Percentiles rank a stretch among this genome's conserved stretches.
Conservation (phyloP, 2,888 invertebrate genomes). For the Plemyria rubiginata region DNA sequence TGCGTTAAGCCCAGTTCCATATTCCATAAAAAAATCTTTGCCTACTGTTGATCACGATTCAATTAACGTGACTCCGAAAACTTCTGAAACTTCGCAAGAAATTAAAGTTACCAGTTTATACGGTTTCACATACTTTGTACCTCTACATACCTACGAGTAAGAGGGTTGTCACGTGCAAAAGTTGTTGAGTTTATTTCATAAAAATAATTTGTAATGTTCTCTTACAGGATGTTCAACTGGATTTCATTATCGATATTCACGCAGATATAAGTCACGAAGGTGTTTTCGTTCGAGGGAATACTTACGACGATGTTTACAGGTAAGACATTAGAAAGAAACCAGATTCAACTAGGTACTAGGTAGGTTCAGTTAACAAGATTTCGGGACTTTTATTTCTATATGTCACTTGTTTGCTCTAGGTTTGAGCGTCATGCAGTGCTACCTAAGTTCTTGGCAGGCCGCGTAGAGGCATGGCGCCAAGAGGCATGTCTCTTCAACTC, state of each 20-base stretch:
- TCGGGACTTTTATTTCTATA: background rate
- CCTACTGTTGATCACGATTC: too few relatives aligned
- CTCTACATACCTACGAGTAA: background rate
- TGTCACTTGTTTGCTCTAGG: constrained; percentile 66
- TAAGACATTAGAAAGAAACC: constrained; percentile 3
- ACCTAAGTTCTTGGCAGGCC: constrained; percentile 94
- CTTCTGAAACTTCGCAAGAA: background rate
- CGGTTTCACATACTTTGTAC: background rate
- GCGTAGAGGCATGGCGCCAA: constrained; percentile 94
- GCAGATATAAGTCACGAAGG: constrained; percentile 96
- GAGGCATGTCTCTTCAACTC: constrained; percentile 96
- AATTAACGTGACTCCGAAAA: background rate
- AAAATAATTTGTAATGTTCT: background rate
- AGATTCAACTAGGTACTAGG: too few relatives aligned
- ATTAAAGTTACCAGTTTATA: background rate
- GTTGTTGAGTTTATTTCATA: too few relatives aligned
- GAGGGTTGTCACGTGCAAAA: background rate
- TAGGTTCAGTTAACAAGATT: background rate
- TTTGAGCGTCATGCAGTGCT: constrained; percentile 98
- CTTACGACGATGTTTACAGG: constrained; percentile 94
- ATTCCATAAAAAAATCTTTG: too few relatives aligned
- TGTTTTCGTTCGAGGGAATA: constrained; percentile 97
- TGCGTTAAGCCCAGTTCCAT: too few relatives aligned
- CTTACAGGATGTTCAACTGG: constrained; percentile 88
- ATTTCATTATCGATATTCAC: constrained; percentile 97